These are phyloP conservation scores for Limonius californicus DNA, from an alignment of 1,140 invertebrate species.

Conservation along the genomic window DNA sequence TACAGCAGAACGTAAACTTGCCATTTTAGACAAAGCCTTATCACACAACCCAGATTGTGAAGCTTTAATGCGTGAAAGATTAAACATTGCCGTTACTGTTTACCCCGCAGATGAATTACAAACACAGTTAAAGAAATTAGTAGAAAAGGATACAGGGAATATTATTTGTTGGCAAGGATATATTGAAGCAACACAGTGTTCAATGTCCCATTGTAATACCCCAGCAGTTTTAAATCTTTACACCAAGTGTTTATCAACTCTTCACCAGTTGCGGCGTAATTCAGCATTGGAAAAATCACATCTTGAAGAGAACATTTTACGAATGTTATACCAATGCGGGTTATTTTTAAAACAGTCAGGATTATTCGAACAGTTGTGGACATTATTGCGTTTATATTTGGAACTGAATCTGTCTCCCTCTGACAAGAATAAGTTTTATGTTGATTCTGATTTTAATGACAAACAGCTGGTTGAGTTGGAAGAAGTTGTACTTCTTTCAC, in stretches of 20 bases:
- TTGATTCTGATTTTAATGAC: constrained; percentile 50
- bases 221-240: constrained; percentile 55
- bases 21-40: constrained; percentile 56
- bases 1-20: constrained; percentile 53
- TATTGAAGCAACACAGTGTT: constrained; percentile 55
- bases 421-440: constrained; percentile 44
- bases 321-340: constrained; percentile 56
- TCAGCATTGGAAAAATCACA: constrained; percentile 37
- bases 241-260: constrained; percentile 52
- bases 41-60: constrained; percentile 49
- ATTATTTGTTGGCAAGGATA: constrained; percentile 57
- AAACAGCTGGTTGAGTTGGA: constrained; percentile 58
- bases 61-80: constrained; percentile 49
- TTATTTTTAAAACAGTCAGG: constrained; percentile 64
- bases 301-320: constrained; percentile 48
- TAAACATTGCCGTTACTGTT: constrained; percentile 50
- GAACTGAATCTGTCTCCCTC: constrained; percentile 53
- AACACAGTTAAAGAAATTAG: constrained; percentile 41
- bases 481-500: constrained; percentile 59
- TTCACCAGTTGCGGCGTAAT: constrained; percentile 48
- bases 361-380: constrained; percentile 62
- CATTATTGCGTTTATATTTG: constrained; percentile 56
- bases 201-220: constrained; percentile 58
- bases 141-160: constrained; percentile 54
- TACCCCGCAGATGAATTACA: constrained; percentile 57